Base-by-base conservation (phyloP, 2,113 vertebrate genomes). In the Paramisgurnus dabryanus region DNA sequence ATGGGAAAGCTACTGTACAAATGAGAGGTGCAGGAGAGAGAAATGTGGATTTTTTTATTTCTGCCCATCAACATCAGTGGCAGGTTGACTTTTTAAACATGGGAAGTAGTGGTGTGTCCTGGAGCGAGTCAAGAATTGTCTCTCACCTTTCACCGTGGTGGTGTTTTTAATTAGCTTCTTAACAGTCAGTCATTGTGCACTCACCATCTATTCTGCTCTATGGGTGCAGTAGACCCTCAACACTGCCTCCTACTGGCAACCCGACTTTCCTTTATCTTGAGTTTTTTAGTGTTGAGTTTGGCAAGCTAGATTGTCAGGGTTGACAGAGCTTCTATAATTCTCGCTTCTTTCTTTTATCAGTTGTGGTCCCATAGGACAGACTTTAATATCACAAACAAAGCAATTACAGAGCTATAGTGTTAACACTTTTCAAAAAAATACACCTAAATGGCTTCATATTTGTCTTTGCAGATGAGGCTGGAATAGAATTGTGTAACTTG, bases 121-220 rank as follows among this genome's bases (percentile, higher is more conserved):
- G 83, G 72, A 81, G 86, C 8, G 79, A 86, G 80, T 50, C 74
- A 12, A 72, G 76, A 72, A 78, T 68, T 65, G 71, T 83, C 85
- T 80, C 85, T 81, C 79, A 61, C 80, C 81, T 85, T 77, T 85
- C 83, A 83, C 86, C 84, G 55, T 55, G 81, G 85, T 87, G 79
- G 84, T 89, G 18, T 57, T 78, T 69, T 88, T 90, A 90, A 91
- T 91, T 89, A 90, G 83, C 80, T 84, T 87, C 75, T 74, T 82
- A 89, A 82, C 87, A 79, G 82, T 12, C 9, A 80, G 53, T 67
- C 55, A 50, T 2, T 12, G 67, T 63, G 47, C 67, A 47, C 74
- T 74, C 68, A 80, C 84, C 82, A 43, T 82, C 57, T 64, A 68
- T 84, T 34, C 79, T 77, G 84, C 74, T 58, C 85, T 81, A 72